A percentile compares a stretch with the other conserved stretches of the same genome.
These are phyloP conservation scores for Nothobranchius kuhntae DNA, from an alignment of 2,113 vertebrate species.

Conservation along the genomic window DNA sequence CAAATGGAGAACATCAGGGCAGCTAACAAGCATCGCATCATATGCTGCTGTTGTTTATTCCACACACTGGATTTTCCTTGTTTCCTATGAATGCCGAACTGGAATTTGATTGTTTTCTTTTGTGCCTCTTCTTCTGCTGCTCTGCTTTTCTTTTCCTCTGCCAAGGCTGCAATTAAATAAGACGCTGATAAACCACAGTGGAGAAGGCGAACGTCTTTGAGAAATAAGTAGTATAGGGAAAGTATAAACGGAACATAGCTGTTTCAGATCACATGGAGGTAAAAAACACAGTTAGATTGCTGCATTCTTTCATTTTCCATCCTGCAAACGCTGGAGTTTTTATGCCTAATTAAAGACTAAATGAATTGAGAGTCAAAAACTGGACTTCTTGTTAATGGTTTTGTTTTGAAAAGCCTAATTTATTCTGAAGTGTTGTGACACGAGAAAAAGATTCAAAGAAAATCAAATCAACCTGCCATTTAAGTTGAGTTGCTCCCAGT, in stretches of 20 bases:
- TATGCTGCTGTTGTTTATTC: background rate
- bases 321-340: background rate
- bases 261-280: background rate
- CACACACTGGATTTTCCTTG: background rate
- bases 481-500: background rate
- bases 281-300: no score
- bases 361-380: background rate
- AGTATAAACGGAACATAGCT: background rate
- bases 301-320: background rate
- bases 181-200: background rate
- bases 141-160: background rate
- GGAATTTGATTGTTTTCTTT: background rate
- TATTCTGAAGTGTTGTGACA: background rate
- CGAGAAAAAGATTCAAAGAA: background rate
- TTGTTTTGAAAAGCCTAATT: background rate
- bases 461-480: background rate
- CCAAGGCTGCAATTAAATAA: conserved; percentile 20
- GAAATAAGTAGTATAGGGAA: background rate
- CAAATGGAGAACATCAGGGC: background rate
- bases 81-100: background rate
- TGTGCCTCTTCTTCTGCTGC: background rate
- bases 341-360: background rate
- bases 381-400: background rate
- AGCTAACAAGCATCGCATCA: conserved; percentile 8
- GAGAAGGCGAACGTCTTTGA: background rate